Evolutionary conservation across 2,797 vertebrate genomes (phyloP), one percentile per base, ranked within the genome.

Genomic region (Valencia hispanica): DNA sequence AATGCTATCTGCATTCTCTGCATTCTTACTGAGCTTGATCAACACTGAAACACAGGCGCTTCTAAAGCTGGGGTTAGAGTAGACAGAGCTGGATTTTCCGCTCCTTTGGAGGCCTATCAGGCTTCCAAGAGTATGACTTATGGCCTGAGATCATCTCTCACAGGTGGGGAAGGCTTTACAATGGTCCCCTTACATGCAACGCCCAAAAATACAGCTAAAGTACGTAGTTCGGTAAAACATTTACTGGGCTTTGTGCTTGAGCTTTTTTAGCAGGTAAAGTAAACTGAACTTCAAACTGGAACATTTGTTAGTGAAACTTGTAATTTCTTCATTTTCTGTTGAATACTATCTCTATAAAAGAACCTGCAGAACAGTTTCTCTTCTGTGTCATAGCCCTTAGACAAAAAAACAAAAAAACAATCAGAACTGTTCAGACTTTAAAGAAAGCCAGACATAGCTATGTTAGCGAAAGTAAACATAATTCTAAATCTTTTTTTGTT

Each of bases 1-100:
- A 95, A 95, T 89, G 91, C 41, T 93, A 95, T 95, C 93, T 95
- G 94, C 94, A 95, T 95, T 96, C 94, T 92, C 92, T 11, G 85
- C 93, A 95, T 96, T 95, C 94, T 94, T 94, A 86, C 88, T 88
- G 91, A 87, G 92, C 94, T 92, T 85, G 92, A 95, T 94, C 94
- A 94, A 95, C 93, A 86, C 86, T 74, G 91, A 94, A 91, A 93
- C 91, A 85, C 91, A 88, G 92, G 91, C 91, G 75, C 70, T 90
- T 92, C 81, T 92, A 91, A 94, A 91, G 89, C 90, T 55, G 79
- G 88, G 89, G 88, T 93, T 93, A 94, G 84, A 89, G 89, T 87
- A 91, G 92, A 93, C 92, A 94, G 92, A 87, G 91, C 75, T 92
- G 91, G 91, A 93, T 95, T 94, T 95, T 94, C 86, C 73, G 90